phyloP scores from a whole-genome alignment of 2,113 vertebrate species.

The Brachirus orientalis region DNA sequence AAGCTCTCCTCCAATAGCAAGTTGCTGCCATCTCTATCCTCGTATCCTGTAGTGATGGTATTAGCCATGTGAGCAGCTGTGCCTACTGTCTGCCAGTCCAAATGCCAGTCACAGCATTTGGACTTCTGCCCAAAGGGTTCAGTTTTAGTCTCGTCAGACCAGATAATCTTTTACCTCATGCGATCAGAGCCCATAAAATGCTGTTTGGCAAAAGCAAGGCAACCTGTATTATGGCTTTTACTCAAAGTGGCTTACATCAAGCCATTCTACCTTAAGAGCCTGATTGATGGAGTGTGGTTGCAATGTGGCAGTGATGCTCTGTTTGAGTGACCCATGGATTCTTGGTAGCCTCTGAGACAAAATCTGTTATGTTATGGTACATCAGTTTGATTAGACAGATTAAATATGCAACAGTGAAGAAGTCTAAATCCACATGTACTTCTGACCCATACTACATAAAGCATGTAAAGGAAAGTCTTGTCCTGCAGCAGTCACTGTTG shows the following conservation, averaged over 20 bases:
- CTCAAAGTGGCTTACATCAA: background rate
- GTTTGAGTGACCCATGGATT: background rate
- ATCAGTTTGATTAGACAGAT: background rate
- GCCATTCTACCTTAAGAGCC: background rate
- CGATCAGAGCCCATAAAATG: background rate
- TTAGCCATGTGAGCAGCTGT: background rate
- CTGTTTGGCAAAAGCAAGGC: background rate
- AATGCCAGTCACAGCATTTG: background rate
- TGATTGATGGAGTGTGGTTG: background rate
- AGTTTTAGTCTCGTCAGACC: background rate
- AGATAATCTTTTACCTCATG: background rate
- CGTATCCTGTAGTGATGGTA: background rate
- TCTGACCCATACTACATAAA: slow-evolving; percentile 1
- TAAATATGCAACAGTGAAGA: background rate
- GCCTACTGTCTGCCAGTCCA: background rate
- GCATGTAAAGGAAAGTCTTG: background rate
- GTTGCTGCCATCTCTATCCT: background rate
- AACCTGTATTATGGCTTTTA: background rate
- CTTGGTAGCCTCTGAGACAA: background rate
- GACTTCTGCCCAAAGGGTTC: background rate
- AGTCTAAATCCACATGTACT: background rate
- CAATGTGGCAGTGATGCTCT: background rate
- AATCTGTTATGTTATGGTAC: background rate
- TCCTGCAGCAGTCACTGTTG: background rate
- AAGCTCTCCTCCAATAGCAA: background rate